Percentiles rank a stretch among this genome's conserved stretches.
These are phyloP conservation scores for Danio jaintianensis DNA, from an alignment of 2,797 vertebrate species.

Conservation along the genomic window DNA sequence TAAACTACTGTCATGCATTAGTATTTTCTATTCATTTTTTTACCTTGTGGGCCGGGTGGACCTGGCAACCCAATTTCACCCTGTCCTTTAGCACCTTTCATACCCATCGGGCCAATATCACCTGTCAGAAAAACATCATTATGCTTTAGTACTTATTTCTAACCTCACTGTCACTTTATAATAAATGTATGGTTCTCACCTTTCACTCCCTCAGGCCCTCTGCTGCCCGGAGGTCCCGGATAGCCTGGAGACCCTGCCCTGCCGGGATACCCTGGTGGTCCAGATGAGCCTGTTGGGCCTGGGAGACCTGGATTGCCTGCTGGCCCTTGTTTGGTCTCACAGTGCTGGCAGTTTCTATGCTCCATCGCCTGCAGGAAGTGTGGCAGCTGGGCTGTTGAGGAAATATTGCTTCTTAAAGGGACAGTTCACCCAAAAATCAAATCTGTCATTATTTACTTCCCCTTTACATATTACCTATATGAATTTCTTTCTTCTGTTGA, in stretches of 20 bases:
- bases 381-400: constrained; percentile 66
- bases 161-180: neutral
- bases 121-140: constrained; percentile 55
- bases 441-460: too few relatives aligned
- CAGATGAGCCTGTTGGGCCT: constrained; percentile 65
- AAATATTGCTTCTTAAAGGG: neutral
- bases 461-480: too few relatives aligned
- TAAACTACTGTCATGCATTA: too few relatives aligned
- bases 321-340: constrained; percentile 66
- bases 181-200: constrained; percentile 55
- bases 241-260: constrained; percentile 67
- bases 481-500: too few relatives aligned
- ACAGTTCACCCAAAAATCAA: too few relatives aligned
- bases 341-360: constrained; percentile 62
- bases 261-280: constrained; percentile 69
- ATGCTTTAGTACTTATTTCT: neutral
- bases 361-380: constrained; percentile 68
- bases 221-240: constrained; percentile 66
- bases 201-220: constrained; percentile 68
- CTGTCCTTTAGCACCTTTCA: constrained; percentile 71
- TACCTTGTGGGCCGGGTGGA: constrained; percentile 69
- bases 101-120: constrained; percentile 66
- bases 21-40: neutral
- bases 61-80: constrained; percentile 66
- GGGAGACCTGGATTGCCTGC: constrained; percentile 68